Evolutionary conservation across 2,888 invertebrate genomes (phyloP), one percentile per base, ranked within the genome.

Genomic region (Cheilosia variabilis): DNA sequence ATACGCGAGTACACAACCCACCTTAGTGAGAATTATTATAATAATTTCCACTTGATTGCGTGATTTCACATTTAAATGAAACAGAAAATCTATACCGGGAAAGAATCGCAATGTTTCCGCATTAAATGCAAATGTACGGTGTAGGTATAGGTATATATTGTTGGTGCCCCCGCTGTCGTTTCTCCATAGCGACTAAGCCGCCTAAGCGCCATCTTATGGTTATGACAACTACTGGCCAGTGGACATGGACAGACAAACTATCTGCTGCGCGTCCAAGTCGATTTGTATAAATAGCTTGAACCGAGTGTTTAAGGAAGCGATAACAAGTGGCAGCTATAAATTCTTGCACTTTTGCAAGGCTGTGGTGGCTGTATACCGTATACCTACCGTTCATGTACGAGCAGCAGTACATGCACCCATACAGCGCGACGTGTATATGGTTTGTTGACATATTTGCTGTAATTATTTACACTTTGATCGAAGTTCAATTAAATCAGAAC

Each of bases 21-120:
- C 71, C 66, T 76, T 72, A 76, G 45, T 37, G 53, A 60, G 75
- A 84, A 71, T 86, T 81, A 77, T 81, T 77, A 81, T 86, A 86
- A 86, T 86, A 86, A 86, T 86, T 86, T 86, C 86, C 86, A 86
- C 71, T 86, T 86, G 81, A 86, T 86, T 86, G 81, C 81, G 80
- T 81, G 86, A 81, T 86, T 86, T 86, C 76, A 81, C 72, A 81
- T 81, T 86, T 72, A 66, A 86, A 81, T 86, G 52, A 68, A 80
- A 77, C 58, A 52, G 68, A 66, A 81, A 77, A 76, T 81, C 58
- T 80, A 76, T 77, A 81, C 66, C 62, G 76, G 72, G 86, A 86
- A 86, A 76, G 79, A 86, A 86, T 86, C 80, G 72, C 76, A 72
- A 86, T 72, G 31, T 86, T 86, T 86, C 86, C 86, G 86, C 76